Evolutionary conservation across 2,113 vertebrate species (phyloP), one percentile per base, ranked within the genome.

Genomic region (Polyodon spathula): DNA sequence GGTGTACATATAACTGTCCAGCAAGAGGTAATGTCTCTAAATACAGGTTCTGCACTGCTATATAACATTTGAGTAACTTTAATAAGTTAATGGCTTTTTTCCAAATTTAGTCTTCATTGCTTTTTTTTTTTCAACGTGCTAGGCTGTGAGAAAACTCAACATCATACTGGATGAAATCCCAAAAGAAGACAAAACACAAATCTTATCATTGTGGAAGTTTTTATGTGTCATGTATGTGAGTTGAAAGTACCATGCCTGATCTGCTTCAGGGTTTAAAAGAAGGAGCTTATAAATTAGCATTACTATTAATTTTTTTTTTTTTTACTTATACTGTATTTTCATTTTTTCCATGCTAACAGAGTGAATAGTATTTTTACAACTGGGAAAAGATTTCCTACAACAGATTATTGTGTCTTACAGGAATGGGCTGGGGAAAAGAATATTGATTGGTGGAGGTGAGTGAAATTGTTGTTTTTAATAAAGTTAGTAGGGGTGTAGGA

Each of bases 101-200:
- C n/a, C n/a, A n/a, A n/a, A n/a, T n/a, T n/a, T n/a, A n/a, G n/a
- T n/a, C 12, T n/a, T 40, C 12, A 11, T 40, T 7, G 8, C 44
- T 17, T 10, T 11, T 54, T 74, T 65, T 56, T 75, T 56, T 37
- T 37, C 68, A 65, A 27, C 68, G 64, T 78, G 44, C 17, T 79
- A 98, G 96, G 87, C 83, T 11, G 80, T 95, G 68, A 91, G 86
- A 59, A 96, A 90, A 80, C 81, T 94, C 69, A 98, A 97, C 76
- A 46, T 81, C 39, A 87, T 98, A 76, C 82, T 97, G 71, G 86
- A 89, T 73, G 83, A 78, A 74, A 78, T 81, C 15, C 87, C 93
- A 54, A 71, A 60, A 72, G 89, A 91, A 59, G 68, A 85, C 59
- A 90, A 79, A 70, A 93, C 89, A 78, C 88, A 86, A 62, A 71